Conservation (phyloP, 2,797 vertebrate genomes). For the Hipposideros larvatus region DNA sequence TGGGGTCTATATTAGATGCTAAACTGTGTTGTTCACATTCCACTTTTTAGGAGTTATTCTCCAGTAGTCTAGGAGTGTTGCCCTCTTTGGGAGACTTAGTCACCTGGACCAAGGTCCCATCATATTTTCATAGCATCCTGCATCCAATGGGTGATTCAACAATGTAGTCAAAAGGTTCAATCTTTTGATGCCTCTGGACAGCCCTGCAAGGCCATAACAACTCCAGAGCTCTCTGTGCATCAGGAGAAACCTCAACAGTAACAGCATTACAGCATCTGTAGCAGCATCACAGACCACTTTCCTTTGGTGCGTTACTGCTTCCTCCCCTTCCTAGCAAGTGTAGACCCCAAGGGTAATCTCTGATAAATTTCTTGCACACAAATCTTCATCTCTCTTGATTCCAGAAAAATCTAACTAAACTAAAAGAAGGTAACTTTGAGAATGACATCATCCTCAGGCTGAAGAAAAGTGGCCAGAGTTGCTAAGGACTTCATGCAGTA, state of each 20-base stretch:
- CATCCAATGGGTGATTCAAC: background rate
- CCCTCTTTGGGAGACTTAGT: background rate
- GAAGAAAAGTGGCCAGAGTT: background rate
- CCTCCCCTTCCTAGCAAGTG: background rate
- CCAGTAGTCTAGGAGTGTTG: background rate
- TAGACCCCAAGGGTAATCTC: background rate
- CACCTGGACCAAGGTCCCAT: background rate
- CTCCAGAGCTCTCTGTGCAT: background rate
- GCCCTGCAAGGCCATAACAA: background rate
- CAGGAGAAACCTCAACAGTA: background rate
- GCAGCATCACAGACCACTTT: too few relatives aligned
- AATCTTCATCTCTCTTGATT: background rate
- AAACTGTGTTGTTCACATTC: background rate
- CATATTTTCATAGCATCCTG: background rate
- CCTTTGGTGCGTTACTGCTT: background rate
- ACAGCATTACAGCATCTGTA: background rate
- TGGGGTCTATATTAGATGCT: background rate
- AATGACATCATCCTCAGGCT: background rate
- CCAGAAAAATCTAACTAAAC: background rate
- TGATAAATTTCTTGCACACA: background rate
- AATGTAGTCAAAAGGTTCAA: background rate
- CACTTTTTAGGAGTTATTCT: background rate
- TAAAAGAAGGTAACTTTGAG: background rate
- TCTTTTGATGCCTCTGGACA: background rate
- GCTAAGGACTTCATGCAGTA: background rate